These are phyloP conservation scores for Odontamblyopus rebecca DNA, from an alignment of 2,797 vertebrate genomes.

Conservation along the genomic window DNA sequence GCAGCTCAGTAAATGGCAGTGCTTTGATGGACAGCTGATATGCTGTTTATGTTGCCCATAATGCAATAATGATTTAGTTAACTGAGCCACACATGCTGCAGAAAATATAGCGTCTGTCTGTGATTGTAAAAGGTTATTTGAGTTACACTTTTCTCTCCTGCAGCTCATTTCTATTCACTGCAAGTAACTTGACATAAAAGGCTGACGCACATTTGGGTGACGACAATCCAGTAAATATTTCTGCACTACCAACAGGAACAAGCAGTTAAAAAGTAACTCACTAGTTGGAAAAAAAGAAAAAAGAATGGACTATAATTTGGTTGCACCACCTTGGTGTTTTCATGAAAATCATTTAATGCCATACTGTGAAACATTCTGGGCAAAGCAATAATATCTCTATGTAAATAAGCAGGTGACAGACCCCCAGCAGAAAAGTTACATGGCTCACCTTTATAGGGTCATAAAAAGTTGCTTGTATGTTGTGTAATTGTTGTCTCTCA, in stretches of 20 bases:
- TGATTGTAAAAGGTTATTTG: constrained; percentile 33
- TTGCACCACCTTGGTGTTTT: too few relatives aligned
- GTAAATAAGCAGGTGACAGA: background rate
- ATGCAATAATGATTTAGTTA: constrained; percentile 25
- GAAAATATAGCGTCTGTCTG: constrained; percentile 14
- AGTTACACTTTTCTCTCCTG: constrained; percentile 26
- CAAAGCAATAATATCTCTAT: background rate
- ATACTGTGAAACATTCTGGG: background rate
- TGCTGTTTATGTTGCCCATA: background rate
- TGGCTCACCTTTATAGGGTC: background rate
- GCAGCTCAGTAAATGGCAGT: background rate
- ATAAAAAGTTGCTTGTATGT: background rate
- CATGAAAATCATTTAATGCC: background rate
- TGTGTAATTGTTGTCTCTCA: background rate
- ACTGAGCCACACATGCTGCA: constrained; percentile 17
- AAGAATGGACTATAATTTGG: too few relatives aligned
- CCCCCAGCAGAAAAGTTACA: background rate
- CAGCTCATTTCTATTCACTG: constrained; percentile 59
- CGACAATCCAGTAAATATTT: constrained; percentile 57
- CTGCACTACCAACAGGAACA: constrained; percentile 40
- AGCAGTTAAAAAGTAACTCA: constrained; percentile 34
- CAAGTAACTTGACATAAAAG: constrained; percentile 48
- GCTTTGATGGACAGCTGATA: constrained; percentile 1
- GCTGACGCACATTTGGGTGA: constrained; percentile 62
- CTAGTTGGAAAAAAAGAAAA: constrained; percentile 7